phyloP scores from a whole-genome alignment of 2,113 vertebrate species.

The Prionailurus viverrinus region DNA sequence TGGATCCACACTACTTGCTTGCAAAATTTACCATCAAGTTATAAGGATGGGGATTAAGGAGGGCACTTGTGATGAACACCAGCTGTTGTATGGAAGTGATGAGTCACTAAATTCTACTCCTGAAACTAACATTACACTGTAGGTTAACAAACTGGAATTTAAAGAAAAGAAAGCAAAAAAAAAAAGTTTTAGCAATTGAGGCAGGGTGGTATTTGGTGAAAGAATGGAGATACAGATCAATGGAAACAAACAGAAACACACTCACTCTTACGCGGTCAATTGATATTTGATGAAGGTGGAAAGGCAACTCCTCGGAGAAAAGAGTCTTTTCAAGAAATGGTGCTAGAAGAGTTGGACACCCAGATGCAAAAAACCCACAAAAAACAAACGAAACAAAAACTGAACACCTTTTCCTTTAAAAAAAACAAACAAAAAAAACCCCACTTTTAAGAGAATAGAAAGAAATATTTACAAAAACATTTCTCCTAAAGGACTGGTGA shows the following conservation, averaged over 20 bases:
- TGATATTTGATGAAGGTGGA: not conserved
- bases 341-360: not conserved
- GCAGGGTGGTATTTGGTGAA: not conserved
- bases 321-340: constrained; percentile 49
- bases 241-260: not conserved
- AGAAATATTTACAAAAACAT: not conserved
- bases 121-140: not conserved
- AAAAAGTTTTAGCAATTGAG: not conserved
- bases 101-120: not conserved
- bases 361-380: not conserved
- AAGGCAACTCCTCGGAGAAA: constrained; percentile 36
- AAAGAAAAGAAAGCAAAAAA: not conserved
- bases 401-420: constrained; percentile 22
- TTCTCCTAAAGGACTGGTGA: constrained; percentile 1
- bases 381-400: not conserved
- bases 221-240: not conserved
- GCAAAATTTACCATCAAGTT: not conserved
- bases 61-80: not conserved
- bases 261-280: not conserved
- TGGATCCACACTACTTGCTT: not conserved
- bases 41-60: not conserved
- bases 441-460: constrained; percentile 11
- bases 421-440: constrained; percentile 35
- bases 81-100: not conserved
- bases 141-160: not conserved